Percentiles rank a stretch among this genome's conserved stretches.
phyloP scores from a whole-genome alignment of 2,113 vertebrate species.

The Neopipo cinnamomea region DNA sequence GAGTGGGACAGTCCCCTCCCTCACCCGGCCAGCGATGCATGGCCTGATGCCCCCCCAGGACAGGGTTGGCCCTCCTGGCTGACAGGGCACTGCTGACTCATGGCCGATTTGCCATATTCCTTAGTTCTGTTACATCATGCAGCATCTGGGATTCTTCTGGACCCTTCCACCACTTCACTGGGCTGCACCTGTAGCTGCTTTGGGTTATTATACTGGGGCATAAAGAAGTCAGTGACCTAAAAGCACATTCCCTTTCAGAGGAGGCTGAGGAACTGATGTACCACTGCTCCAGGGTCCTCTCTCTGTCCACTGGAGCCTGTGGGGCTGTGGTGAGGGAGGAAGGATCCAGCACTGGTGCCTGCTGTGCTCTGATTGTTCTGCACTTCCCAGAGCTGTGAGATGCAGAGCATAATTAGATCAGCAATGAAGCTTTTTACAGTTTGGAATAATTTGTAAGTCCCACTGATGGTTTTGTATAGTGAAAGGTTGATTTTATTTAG shows the following conservation, averaged over 20 bases:
- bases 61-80: background rate
- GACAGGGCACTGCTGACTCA: background rate
- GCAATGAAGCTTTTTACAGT: slow-evolving; percentile 3
- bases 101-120: background rate
- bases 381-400: background rate
- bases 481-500: background rate
- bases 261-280: background rate
- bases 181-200: background rate
- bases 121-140: background rate
- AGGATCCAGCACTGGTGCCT: background rate
- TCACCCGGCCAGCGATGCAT: accelerated
- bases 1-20: background rate
- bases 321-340: background rate
- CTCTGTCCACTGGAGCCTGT: accelerated
- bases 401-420: background rate
- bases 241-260: background rate
- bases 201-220: background rate
- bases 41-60: no score
- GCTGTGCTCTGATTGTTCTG: slow-evolving; percentile 1
- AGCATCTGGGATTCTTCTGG: background rate
- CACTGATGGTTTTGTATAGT: background rate
- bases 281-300: background rate
- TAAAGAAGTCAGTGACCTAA: background rate
- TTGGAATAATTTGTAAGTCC: background rate
- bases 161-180: background rate